Evolutionary conservation across 2,797 vertebrate genomes (phyloP).

Genomic region (Sebastolobus altivelis): DNA sequence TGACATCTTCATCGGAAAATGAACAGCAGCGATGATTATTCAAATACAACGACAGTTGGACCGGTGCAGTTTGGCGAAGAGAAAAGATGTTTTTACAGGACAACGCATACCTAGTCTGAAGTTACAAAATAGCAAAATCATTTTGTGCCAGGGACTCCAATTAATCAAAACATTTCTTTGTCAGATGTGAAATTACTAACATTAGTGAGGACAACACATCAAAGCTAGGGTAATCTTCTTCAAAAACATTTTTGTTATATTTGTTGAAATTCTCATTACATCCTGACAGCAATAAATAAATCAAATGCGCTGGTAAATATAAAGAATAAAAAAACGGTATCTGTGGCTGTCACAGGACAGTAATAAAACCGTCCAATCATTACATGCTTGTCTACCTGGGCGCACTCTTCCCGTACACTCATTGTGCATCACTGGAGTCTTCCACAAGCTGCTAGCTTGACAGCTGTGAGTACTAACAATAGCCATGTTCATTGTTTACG

Average conservation of each 20-base stretch:
- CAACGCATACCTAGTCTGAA: conserved; percentile 1
- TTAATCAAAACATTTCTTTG: conserved; percentile 66
- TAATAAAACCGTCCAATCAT: not conserved
- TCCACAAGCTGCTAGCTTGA: not conserved
- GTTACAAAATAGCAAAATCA: conserved; percentile 14
- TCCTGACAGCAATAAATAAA: too few species aligned
- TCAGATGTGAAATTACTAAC: conserved; percentile 67
- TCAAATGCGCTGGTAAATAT: too few species aligned
- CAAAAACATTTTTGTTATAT: too few species aligned
- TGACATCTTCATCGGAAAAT: conserved; percentile 50
- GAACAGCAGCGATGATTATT: conserved; percentile 28
- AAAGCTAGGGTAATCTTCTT: not conserved
- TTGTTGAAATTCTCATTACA: too few species aligned
- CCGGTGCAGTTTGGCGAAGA: conserved; percentile 1
- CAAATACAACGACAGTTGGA: conserved; percentile 33
- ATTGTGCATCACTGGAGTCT: not conserved
- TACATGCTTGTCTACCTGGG: not conserved
- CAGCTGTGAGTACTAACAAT: not conserved
- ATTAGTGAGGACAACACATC: conserved; percentile 52
- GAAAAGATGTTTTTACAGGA: not conserved
- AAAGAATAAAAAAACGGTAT: too few species aligned
- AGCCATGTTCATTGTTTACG: not conserved
- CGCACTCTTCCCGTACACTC: not conserved
- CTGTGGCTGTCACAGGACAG: not conserved
- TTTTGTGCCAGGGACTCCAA: conserved; percentile 59